phyloP scores from a whole-genome alignment of 1,140 invertebrate species.

The Leptopilina clavipes region DNA sequence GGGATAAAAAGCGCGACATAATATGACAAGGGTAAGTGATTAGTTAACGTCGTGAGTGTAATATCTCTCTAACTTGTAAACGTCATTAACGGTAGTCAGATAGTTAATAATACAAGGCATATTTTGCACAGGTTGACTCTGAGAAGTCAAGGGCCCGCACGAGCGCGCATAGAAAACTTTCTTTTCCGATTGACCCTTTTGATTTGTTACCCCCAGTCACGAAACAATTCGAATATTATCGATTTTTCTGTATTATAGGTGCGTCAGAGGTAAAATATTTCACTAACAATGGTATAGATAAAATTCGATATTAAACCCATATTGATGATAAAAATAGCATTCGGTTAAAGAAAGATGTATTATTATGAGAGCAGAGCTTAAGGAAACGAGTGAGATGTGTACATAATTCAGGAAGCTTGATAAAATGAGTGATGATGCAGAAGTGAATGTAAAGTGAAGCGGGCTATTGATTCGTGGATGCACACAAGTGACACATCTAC shows the following conservation, averaged over 20 bases:
- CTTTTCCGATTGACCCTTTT: slow-evolving; percentile 59
- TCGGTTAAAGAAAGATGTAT: slow-evolving; percentile 7
- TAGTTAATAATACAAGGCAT: slow-evolving; percentile 45
- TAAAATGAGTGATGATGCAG: slow-evolving; percentile 66
- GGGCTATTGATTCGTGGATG: slow-evolving; percentile 67
- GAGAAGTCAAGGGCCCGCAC: slow-evolving; percentile 68
- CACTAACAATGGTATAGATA: too few relatives aligned
- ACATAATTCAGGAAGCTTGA: slow-evolving; percentile 41
- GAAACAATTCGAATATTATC: slow-evolving; percentile 62
- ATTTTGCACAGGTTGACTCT: slow-evolving; percentile 58
- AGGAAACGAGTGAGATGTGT: neutral
- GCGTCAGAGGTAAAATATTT: too few relatives aligned
- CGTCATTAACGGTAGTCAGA: slow-evolving; percentile 54
- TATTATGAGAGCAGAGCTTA: neutral
- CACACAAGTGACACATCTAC: slow-evolving; percentile 67
- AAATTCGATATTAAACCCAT: too few relatives aligned
- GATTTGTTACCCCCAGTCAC: slow-evolving; percentile 67
- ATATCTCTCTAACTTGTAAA: slow-evolving; percentile 41
- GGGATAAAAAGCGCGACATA: slow-evolving; percentile 20
- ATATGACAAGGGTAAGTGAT: slow-evolving; percentile 50
- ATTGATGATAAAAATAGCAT: too few relatives aligned
- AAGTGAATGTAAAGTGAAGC: slow-evolving; percentile 62
- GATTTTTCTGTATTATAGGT: neutral
- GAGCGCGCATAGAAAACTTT: too few relatives aligned
- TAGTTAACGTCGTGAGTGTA: slow-evolving; percentile 54